A percentile compares a stretch with the other conserved stretches of the same genome.
Conservation (phyloP, 2,888 invertebrate genomes). For the Cerastoderma edule region DNA sequence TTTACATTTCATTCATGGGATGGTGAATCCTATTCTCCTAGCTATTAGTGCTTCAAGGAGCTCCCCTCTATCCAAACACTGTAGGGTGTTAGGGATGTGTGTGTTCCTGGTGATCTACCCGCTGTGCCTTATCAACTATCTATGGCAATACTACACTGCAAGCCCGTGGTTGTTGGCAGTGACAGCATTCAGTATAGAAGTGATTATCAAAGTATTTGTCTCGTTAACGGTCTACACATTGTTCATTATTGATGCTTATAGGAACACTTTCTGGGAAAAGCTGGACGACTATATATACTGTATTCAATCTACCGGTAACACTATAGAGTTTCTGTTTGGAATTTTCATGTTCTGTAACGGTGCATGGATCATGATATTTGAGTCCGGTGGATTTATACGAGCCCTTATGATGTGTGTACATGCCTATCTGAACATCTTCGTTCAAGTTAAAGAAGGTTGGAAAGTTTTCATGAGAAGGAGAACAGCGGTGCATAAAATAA, state of each 20-base stretch:
- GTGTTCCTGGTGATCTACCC: conserved; percentile 93
- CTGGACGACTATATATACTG: conserved; percentile 98
- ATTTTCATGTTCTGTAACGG: conserved; percentile 89
- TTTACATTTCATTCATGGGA: conserved; percentile 87
- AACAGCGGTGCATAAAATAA: conserved; percentile 93
- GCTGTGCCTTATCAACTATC: conserved; percentile 86
- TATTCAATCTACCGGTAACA: conserved; percentile 93
- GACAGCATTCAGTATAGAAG: conserved; percentile 96
- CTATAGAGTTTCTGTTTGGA: conserved; percentile 97
- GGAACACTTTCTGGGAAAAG: conserved; percentile 95
- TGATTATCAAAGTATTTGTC: conserved; percentile 94
- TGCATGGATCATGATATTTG: conserved; percentile 88
- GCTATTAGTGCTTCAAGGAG: conserved; percentile 87
- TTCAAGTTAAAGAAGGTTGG: conserved; percentile 84
- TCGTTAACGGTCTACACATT: conserved; percentile 94
- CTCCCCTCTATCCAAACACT: conserved; percentile 88
- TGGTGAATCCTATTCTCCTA: conserved; percentile 93
- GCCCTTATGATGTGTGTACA: conserved; percentile 98
- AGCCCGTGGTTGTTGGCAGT: conserved; percentile 96
- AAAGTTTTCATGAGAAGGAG: conserved; percentile 84
- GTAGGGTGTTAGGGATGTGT: conserved; percentile 93
- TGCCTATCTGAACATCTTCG: conserved; percentile 97
- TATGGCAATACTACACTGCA: conserved; percentile 94
- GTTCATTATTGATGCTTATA: conserved; percentile 93
- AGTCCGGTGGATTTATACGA: conserved; percentile 96